phyloP scores from a whole-genome alignment of 2,888 invertebrate species.

The Cheiracanthium punctorium region DNA sequence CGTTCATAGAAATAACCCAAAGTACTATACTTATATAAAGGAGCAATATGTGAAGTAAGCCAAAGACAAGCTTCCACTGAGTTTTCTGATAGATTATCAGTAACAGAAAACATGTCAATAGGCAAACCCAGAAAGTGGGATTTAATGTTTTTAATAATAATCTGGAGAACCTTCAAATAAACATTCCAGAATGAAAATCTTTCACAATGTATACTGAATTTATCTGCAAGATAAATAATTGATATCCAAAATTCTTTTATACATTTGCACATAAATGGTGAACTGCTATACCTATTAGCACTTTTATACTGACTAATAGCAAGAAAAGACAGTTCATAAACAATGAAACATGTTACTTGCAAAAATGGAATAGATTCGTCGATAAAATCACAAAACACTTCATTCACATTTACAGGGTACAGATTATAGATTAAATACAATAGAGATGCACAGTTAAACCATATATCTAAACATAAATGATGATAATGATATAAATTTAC shows the following conservation, averaged over 20 bases:
- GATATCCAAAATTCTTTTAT: constrained; percentile 56
- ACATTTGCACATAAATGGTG: constrained; percentile 49
- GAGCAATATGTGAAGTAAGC: constrained; percentile 47
- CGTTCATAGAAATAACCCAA: constrained; percentile 9
- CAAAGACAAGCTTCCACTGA: constrained; percentile 37
- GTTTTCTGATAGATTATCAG: background rate
- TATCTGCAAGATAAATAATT: constrained; percentile 37
- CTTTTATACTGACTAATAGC: constrained; percentile 23
- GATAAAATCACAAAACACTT: constrained; percentile 14
- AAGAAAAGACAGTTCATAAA: constrained; percentile 29
- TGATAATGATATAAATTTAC: constrained; percentile 40
- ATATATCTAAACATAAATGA: constrained; percentile 49
- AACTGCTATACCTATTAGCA: background rate
- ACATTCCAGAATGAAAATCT: constrained; percentile 35
- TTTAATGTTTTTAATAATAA: background rate
- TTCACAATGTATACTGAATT: background rate
- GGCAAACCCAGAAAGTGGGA: background rate
- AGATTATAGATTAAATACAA: background rate
- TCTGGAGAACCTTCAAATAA: constrained; percentile 21
- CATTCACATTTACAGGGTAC: background rate
- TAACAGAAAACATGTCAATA: constrained; percentile 23
- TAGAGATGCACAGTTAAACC: constrained; percentile 40
- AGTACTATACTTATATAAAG: constrained; percentile 38
- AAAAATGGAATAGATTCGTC: constrained; percentile 20
- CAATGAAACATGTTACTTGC: constrained; percentile 24